Evolutionary conservation across 2,113 vertebrate genomes (phyloP).

Genomic region (Lonchura striata): DNA sequence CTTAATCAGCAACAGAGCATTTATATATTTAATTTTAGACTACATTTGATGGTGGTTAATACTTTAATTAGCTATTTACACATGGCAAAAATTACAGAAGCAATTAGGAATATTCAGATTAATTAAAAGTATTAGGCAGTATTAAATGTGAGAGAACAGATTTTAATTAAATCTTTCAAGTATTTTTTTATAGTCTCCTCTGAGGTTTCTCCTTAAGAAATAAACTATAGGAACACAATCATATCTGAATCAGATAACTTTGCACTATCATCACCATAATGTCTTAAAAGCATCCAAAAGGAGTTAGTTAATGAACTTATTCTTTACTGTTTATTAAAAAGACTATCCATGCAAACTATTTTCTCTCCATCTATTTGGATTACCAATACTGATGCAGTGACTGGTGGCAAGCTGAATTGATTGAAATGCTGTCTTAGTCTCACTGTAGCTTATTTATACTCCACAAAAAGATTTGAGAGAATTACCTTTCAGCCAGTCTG

Average conservation of each 20-base stretch:
- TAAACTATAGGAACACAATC: conserved; percentile 20
- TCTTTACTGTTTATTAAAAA: neutral
- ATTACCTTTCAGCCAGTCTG: neutral
- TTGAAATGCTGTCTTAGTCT: neutral
- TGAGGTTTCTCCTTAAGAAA: neutral
- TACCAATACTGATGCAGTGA: neutral
- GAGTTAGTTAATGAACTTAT: neutral
- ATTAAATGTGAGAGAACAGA: conserved; percentile 69
- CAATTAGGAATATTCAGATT: conserved; percentile 70
- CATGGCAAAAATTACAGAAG: conserved; percentile 68
- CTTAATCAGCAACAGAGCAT: conserved; percentile 46
- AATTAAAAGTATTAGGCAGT: conserved; percentile 72
- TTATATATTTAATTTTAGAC: conserved; percentile 67
- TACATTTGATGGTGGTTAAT: conserved; percentile 59
- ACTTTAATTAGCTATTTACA: conserved; percentile 75
- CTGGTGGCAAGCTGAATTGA: neutral
- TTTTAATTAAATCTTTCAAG: conserved; percentile 70
- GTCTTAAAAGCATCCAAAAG: neutral
- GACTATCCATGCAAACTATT: neutral
- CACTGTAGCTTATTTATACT: neutral
- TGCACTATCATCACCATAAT: neutral
- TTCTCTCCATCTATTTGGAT: neutral
- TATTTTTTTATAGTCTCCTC: conserved; percentile 42
- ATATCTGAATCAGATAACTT: conserved; percentile 23
- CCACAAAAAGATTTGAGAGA: neutral